Evolutionary conservation across 1,140 invertebrate species (phyloP).

Genomic region (Drosophila leontia): DNA sequence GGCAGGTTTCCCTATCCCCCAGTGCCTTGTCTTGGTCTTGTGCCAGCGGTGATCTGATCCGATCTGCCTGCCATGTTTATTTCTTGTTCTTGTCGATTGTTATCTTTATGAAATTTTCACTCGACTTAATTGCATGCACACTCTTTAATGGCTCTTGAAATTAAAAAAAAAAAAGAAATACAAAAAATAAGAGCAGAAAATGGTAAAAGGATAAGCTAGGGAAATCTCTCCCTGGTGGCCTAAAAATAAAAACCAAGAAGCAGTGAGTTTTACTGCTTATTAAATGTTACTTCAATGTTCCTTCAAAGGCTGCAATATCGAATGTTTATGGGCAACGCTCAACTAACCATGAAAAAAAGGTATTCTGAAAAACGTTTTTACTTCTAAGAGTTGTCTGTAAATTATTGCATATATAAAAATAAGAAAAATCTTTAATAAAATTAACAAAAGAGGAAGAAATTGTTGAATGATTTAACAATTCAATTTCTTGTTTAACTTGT

Average conservation of each 20-base stretch:
- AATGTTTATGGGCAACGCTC: constrained; percentile 46
- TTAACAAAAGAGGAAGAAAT: constrained; percentile 8
- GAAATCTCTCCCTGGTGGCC: constrained; percentile 29
- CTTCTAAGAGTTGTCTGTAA: constrained; percentile 45
- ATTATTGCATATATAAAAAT: constrained; percentile 72
- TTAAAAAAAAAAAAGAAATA: constrained; percentile 45
- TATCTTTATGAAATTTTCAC: constrained; percentile 83
- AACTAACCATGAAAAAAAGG: constrained; percentile 17
- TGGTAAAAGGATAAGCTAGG: constrained; percentile 5
- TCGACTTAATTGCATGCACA: constrained; percentile 82
- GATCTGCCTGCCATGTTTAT: constrained; percentile 68
- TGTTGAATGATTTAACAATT: background rate
- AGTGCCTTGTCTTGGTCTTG: constrained; percentile 16
- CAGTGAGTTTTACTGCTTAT: constrained; percentile 69
- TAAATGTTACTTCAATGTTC: constrained; percentile 51
- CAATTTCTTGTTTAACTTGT: background rate
- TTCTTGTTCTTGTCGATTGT: constrained; percentile 83
- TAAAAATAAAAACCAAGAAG: constrained; percentile 44
- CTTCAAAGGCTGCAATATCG: constrained; percentile 5
- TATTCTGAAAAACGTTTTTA: constrained; percentile 3
- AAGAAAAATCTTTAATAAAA: too few species aligned
- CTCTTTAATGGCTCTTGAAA: constrained; percentile 82
- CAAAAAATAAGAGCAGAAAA: background rate
- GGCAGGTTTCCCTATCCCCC: constrained; percentile 44
- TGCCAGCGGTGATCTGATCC: constrained; percentile 40